Percentiles rank a stretch among this genome's conserved stretches.
Evolutionary conservation across 1,140 invertebrate species (phyloP).

Genomic region (Euura lappo): DNA sequence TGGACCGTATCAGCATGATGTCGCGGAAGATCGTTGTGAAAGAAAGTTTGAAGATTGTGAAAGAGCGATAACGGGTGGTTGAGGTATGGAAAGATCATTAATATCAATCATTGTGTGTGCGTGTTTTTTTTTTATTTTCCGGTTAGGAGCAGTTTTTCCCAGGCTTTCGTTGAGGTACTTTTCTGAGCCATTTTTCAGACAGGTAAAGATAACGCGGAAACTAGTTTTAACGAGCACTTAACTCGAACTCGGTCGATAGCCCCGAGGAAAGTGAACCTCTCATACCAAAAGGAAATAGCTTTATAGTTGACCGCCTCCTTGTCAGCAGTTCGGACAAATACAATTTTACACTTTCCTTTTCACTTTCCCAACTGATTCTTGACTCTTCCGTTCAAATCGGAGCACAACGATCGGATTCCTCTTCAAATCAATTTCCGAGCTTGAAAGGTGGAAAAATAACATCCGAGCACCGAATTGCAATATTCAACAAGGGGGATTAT

Average conservation of each 20-base stretch:
- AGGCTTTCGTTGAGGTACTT: constrained; percentile 20
- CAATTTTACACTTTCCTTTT: no score
- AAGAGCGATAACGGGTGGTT: background rate
- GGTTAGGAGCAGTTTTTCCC: constrained; percentile 14
- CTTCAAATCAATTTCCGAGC: no score
- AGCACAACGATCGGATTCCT: no score
- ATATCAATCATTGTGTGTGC: background rate
- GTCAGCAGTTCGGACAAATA: no score
- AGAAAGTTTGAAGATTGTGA: background rate
- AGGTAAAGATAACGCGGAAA: constrained; percentile 32
- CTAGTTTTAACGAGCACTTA: constrained; percentile 38
- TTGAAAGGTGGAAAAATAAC: no score
- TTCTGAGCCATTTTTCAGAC: constrained; percentile 29
- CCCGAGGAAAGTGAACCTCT: background rate
- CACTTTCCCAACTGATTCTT: no score
- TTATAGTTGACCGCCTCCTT: no score
- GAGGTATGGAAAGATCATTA: background rate
- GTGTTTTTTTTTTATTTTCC: background rate
- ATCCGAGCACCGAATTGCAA: no score
- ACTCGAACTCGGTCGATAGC: constrained; percentile 18
- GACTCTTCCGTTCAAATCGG: no score
- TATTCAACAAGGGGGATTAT: no score
- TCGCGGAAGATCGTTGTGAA: no score
- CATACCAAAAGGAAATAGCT: background rate
- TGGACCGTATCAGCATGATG: no score